phyloP scores from a whole-genome alignment of 1,140 invertebrate species.

The Drosophila ogumai region DNA sequence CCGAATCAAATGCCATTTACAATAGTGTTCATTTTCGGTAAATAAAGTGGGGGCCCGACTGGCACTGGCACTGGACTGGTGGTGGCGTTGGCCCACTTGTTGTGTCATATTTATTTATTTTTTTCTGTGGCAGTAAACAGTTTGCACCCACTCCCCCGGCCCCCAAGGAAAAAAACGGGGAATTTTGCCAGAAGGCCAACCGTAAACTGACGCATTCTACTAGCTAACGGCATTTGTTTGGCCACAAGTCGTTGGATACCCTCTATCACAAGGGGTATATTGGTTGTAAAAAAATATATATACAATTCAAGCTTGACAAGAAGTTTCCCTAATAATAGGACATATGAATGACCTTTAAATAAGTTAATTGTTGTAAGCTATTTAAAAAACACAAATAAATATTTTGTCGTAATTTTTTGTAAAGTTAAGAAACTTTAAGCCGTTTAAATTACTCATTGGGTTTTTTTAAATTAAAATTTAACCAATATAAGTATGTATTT shows the following conservation, averaged over 20 bases:
- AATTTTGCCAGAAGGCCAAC: slow-evolving; percentile 46
- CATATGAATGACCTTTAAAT: too few relatives aligned
- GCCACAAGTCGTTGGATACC: slow-evolving; percentile 24
- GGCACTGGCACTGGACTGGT: neutral
- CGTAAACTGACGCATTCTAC: slow-evolving; percentile 44
- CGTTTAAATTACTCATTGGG: too few relatives aligned
- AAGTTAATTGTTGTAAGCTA: neutral
- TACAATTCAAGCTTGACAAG: neutral
- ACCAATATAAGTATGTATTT: too few relatives aligned
- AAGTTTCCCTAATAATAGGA: neutral
- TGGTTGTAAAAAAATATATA: neutral
- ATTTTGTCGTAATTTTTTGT: neutral
- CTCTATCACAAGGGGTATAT: neutral
- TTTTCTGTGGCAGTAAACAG: slow-evolving; percentile 29
- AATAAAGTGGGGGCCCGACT: slow-evolving; percentile 10
- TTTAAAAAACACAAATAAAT: neutral
- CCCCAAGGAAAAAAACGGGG: slow-evolving; percentile 3
- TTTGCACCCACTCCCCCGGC: slow-evolving; percentile 15
- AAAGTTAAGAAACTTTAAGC: neutral
- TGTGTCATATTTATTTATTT: slow-evolving; percentile 10
- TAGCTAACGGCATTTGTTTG: slow-evolving; percentile 44
- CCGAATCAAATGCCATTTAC: neutral
- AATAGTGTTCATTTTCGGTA: slow-evolving; percentile 2
- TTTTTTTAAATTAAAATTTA: too few relatives aligned
- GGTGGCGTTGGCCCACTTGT: slow-evolving; percentile 32